Conservation (phyloP, 2,797 vertebrate genomes). For the Setipinna tenuifilis region DNA sequence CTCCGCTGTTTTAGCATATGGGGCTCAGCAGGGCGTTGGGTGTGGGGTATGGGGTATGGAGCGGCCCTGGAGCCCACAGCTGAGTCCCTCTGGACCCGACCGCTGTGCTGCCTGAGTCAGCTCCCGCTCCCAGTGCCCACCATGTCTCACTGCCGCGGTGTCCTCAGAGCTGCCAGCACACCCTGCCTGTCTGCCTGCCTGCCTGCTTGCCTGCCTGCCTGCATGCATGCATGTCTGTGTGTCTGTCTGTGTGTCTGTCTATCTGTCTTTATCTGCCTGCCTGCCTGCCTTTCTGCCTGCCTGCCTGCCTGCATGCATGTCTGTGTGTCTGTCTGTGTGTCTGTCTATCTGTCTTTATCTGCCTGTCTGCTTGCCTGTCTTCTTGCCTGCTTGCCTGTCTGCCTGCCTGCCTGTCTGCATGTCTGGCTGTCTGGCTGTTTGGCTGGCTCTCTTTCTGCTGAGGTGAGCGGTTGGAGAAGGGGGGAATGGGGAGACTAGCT, state of each 20-base stretch:
- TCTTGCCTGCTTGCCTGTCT: neutral
- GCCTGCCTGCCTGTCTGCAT: neutral
- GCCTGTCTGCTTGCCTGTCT: neutral
- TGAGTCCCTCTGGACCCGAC: neutral
- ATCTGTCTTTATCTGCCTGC: neutral
- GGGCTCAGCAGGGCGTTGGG: neutral
- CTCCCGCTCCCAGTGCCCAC: neutral
- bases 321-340: too few species aligned
- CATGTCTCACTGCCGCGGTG: neutral
- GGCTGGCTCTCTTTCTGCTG: neutral
- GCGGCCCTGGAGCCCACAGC: conserved; percentile 8
- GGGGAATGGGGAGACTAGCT: neutral
- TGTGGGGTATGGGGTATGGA: conserved; percentile 47
- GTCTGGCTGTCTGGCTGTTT: neutral
- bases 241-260: neutral
- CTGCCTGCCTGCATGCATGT: neutral
- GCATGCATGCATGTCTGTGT: neutral
- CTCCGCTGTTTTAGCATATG: neutral
- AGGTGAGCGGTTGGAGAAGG: neutral
- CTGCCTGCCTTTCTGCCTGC: neutral
- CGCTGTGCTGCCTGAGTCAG: neutral
- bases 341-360: too few species aligned
- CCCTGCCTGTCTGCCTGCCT: neutral
- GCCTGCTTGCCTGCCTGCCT: too few species aligned
- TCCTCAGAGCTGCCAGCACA: neutral